These are phyloP conservation scores for Tribolium madens DNA, from an alignment of 1,140 invertebrate genomes.

Conservation along the genomic window DNA sequence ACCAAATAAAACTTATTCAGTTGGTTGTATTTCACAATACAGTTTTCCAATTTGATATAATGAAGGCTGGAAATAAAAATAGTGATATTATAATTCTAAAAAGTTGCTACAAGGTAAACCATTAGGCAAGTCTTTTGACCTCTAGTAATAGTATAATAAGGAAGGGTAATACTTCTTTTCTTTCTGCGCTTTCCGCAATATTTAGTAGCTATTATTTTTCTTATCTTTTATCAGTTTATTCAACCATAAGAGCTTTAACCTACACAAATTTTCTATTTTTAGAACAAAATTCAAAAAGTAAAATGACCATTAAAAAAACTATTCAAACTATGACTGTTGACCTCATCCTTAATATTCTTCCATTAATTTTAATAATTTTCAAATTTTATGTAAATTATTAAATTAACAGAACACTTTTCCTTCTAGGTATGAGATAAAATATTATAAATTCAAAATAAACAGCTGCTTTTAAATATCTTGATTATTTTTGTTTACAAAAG, in stretches of 20 bases:
- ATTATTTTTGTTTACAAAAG: not conserved
- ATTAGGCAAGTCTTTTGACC: conserved; percentile 28
- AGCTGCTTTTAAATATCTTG: not conserved
- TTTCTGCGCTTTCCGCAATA: conserved; percentile 6
- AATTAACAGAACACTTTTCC: not conserved
- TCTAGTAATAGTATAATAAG: conserved; percentile 18
- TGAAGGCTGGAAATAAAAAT: conserved; percentile 20
- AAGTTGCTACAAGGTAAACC: conserved; percentile 33
- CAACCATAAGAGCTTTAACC: not conserved
- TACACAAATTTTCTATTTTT: not conserved
- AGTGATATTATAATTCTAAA: conserved; percentile 30
- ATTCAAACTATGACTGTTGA: not conserved
- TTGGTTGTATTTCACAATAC: not conserved
- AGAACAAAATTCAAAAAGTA: too few relatives aligned
- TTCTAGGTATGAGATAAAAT: not conserved
- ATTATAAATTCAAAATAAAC: not conserved
- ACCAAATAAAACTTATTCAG: not conserved
- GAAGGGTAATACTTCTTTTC: conserved; percentile 6
- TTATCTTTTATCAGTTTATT: conserved; percentile 21
- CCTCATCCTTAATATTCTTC: not conserved
- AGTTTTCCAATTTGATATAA: conserved; percentile 6
- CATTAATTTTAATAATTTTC: not conserved
- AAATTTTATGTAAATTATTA: not conserved
- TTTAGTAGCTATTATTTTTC: not conserved
- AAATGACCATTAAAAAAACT: not conserved